A percentile compares a stretch with the other conserved stretches of the same genome.
Evolutionary conservation across 2,888 invertebrate genomes (phyloP).

Genomic region (Diloba caeruleocephala): DNA sequence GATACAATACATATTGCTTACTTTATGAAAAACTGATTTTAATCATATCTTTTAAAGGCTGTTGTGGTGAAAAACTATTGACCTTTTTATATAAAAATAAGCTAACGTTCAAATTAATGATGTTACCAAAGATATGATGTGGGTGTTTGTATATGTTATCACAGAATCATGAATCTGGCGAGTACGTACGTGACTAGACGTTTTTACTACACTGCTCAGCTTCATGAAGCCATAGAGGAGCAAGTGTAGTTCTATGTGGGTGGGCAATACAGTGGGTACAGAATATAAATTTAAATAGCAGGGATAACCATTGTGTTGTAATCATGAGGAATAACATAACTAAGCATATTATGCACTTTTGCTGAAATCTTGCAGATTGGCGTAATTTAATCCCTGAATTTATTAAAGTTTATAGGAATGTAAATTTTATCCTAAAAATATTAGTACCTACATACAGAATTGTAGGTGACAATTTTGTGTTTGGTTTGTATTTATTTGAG

Average conservation of each 20-base stretch:
- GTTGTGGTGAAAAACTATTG: not conserved
- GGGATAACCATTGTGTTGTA: slow-evolving; percentile 11
- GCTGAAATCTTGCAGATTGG: not conserved
- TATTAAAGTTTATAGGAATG: no score
- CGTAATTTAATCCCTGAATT: slow-evolving; percentile 7
- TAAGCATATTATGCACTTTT: slow-evolving; percentile 6
- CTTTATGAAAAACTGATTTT: no score
- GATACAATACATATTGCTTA: no score
- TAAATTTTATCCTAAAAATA: no score
- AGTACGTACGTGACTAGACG: slow-evolving; percentile 38
- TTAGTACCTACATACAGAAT: no score
- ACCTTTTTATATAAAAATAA: not conserved
- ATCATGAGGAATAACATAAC: slow-evolving; percentile 8
- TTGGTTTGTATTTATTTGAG: no score
- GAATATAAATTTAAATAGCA: slow-evolving; percentile 3
- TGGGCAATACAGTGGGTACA: not conserved
- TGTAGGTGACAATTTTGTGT: no score
- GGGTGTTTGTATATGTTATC: slow-evolving; percentile 36
- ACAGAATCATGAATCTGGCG: slow-evolving; percentile 33
- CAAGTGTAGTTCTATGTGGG: slow-evolving; percentile 11
- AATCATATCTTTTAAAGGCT: no score
- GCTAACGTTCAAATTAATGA: slow-evolving; percentile 19
- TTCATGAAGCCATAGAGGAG: slow-evolving; percentile 20
- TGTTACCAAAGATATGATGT: slow-evolving; percentile 13
- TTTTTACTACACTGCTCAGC: slow-evolving; percentile 20